phyloP scores from a whole-genome alignment of 1,140 invertebrate species.

The Homalodisca vitripennis region DNA sequence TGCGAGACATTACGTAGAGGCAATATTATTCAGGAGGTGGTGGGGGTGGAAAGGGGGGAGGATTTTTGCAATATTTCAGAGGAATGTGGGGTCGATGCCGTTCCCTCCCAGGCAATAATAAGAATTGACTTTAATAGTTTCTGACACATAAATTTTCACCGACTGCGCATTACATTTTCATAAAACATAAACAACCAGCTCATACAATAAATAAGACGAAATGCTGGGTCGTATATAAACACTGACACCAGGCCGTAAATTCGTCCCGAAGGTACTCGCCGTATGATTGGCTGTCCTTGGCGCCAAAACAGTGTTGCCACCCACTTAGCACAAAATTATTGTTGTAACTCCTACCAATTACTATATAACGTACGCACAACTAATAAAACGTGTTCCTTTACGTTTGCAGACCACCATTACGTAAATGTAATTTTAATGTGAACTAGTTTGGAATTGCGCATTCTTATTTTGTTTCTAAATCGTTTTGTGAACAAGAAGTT shows the following conservation, averaged over 20 bases:
- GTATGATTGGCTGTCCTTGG: not conserved
- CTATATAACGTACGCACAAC: too few relatives aligned
- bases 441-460: too few relatives aligned
- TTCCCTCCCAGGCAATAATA: not conserved
- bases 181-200: not conserved
- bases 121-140: not conserved
- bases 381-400: too few relatives aligned
- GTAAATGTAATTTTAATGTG: too few relatives aligned
- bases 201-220: not conserved
- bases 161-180: not conserved
- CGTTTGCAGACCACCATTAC: too few relatives aligned
- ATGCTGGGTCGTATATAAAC: not conserved
- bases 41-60: too few relatives aligned
- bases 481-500: too few relatives aligned
- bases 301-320: not conserved
- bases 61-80: not conserved
- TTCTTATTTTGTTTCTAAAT: too few relatives aligned
- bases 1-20: too few relatives aligned
- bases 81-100: too few relatives aligned
- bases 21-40: too few relatives aligned
- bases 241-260: not conserved
- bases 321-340: not conserved
- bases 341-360: too few relatives aligned
- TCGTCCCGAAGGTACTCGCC: not conserved
- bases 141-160: not conserved